Percentiles rank a stretch among this genome's conserved stretches.
phyloP scores from a whole-genome alignment of 2,797 vertebrate genomes.

The Sebastes trivittatus region DNA sequence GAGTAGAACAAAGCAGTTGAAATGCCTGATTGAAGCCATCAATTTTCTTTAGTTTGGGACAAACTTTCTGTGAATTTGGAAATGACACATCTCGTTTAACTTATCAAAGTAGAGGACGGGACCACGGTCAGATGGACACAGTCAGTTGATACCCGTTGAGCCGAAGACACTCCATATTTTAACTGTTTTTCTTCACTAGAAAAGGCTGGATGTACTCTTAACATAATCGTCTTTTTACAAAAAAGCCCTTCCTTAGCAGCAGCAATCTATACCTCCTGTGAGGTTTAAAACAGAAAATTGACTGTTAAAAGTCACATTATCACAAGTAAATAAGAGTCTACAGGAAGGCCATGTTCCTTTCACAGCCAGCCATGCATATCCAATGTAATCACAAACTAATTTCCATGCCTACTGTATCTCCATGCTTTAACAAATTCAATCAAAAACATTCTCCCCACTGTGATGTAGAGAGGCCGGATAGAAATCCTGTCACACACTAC shows the following conservation, averaged over 20 bases:
- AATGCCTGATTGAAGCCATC: neutral
- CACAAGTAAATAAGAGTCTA: conserved; percentile 46
- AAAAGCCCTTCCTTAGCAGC: neutral
- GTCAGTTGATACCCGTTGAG: neutral
- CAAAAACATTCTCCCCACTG: conserved; percentile 64
- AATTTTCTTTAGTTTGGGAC: neutral
- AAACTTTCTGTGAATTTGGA: neutral
- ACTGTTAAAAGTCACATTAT: conserved; percentile 48
- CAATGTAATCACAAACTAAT: conserved; percentile 76
- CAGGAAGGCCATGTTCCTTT: conserved; percentile 44
- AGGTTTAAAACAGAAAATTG: conserved; percentile 26
- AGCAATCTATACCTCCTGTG: neutral
- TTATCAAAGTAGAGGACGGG: neutral
- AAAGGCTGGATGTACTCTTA: neutral
- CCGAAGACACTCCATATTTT: neutral
- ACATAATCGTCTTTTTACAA: neutral
- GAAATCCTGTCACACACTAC: conserved; percentile 26
- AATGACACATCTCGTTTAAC: neutral
- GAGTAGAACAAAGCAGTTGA: neutral
- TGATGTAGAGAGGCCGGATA: conserved; percentile 19
- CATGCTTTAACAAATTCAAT: conserved; percentile 78
- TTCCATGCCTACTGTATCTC: conserved; percentile 61
- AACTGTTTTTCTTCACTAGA: neutral
- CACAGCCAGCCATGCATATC: conserved; percentile 63
- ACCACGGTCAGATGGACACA: neutral